Conservation (phyloP, 2,797 vertebrate species). For the Melanogrammus aeglefinus region DNA sequence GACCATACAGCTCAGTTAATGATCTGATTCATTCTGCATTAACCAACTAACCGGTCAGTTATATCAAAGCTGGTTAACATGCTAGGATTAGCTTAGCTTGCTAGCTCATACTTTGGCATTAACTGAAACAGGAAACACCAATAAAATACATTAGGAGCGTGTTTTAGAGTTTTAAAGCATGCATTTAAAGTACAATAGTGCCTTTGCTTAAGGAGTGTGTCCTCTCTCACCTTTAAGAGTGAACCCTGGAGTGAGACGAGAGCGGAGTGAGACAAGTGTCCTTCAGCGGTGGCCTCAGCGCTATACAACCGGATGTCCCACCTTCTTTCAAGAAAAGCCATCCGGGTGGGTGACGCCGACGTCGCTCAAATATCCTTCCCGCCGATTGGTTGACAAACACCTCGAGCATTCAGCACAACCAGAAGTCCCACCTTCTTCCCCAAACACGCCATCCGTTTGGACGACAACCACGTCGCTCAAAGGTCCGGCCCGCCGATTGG, state of each 20-base stretch:
- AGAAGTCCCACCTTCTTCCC: constrained; percentile 65
- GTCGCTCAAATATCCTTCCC: constrained; percentile 27
- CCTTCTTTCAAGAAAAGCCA: not conserved
- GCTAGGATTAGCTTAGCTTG: constrained; percentile 28
- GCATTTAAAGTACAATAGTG: accelerated
- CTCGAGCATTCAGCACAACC: constrained; percentile 33
- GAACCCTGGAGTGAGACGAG: constrained; percentile 28
- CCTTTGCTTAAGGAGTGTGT: accelerated
- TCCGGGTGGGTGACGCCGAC: accelerated
- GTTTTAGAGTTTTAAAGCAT: not conserved
- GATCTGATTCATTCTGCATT: not conserved
- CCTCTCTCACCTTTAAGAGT: constrained; percentile 50
- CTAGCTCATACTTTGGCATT: not conserved
- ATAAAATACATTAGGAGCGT: not conserved
- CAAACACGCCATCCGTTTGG: accelerated
- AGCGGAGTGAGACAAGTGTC: constrained; percentile 48
- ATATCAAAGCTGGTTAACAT: not conserved
- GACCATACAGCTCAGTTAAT: not conserved
- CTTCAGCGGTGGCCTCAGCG: constrained; percentile 68
- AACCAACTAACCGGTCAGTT: not conserved
- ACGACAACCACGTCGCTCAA: constrained; percentile 8
- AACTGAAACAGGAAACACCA: not conserved
- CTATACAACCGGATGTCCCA: constrained; percentile 61
- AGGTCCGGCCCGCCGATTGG: constrained; percentile 15
- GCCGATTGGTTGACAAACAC: not conserved